Percentiles rank a stretch among this genome's conserved stretches.
These are phyloP conservation scores for Bolinopsis microptera DNA, from an alignment of 37 sponge, comb jelly and placozoan genomes.

Conservation along the genomic window DNA sequence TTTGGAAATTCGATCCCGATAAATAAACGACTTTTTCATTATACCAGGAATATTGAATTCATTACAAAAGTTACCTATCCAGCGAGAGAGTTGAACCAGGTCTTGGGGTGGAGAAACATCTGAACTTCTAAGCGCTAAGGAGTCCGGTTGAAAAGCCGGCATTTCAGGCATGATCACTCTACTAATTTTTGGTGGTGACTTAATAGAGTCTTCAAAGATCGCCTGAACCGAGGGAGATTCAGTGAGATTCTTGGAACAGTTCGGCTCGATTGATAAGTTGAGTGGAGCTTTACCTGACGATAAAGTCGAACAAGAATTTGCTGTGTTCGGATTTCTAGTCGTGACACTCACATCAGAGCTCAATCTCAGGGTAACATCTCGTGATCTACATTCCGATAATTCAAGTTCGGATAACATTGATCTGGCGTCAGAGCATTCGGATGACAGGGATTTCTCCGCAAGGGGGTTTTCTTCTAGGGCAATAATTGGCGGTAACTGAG, in stretches of 20 bases:
- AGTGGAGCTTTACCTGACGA: not conserved
- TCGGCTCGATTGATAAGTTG: not conserved
- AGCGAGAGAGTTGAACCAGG: not conserved
- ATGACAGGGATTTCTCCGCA: not conserved
- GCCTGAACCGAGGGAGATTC: not conserved
- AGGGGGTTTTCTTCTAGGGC: not conserved
- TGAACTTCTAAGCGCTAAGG: not conserved
- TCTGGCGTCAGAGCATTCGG: not conserved
- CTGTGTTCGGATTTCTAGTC: not conserved
- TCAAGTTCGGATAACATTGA: not conserved
- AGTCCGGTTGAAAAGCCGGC: not conserved
- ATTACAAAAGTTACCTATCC: conserved; percentile 9
- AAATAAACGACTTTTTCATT: no score
- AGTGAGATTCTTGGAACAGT: not conserved
- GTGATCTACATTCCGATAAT: not conserved
- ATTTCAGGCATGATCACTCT: not conserved
- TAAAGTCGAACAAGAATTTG: not conserved
- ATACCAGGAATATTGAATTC: no score
- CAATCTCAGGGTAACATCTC: not conserved
- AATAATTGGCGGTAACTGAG: not conserved
- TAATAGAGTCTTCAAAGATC: not conserved
- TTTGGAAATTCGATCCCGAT: no score
- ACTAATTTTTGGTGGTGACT: not conserved
- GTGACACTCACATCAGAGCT: not conserved
- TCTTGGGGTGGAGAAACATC: not conserved